These are phyloP conservation scores for Atrichornis clamosus DNA, from an alignment of 2,113 vertebrate genomes.

Conservation along the genomic window DNA sequence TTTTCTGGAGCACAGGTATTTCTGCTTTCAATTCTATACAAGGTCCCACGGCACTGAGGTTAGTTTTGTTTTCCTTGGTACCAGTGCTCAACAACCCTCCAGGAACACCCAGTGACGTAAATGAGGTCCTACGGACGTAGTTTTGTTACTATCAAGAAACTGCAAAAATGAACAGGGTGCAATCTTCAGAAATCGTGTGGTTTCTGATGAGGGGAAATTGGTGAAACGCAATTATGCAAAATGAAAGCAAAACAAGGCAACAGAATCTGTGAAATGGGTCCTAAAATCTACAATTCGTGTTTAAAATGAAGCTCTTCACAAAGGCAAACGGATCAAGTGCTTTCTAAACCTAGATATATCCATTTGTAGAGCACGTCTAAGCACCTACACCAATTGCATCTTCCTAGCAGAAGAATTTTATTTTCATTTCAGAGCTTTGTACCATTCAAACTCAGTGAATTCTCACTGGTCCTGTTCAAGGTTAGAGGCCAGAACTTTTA, in stretches of 20 bases:
- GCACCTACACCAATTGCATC: not conserved
- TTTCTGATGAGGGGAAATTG: not conserved
- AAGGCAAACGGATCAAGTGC: not conserved
- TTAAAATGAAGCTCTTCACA: not conserved
- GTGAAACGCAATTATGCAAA: not conserved
- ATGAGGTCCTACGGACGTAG: not conserved
- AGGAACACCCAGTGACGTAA: not conserved
- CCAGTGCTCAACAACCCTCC: not conserved
- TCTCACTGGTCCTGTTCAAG: not conserved
- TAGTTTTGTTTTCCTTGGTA: not conserved
- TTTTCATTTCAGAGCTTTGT: not conserved
- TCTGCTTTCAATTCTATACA: not conserved
- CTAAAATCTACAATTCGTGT: not conserved
- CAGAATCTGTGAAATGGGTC: not conserved
- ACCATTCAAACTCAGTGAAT: not conserved
- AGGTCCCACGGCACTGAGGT: not conserved
- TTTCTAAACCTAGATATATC: not conserved
- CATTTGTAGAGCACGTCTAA: not conserved
- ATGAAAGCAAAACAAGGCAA: not conserved
- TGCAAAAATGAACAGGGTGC: not conserved
- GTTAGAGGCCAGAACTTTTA: not conserved
- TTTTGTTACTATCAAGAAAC: not conserved
- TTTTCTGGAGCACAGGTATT: not conserved
- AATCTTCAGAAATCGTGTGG: not conserved
- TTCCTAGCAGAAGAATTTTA: not conserved